Conservation (phyloP, 2,797 vertebrate species). For the Tiaroga cobitis region DNA sequence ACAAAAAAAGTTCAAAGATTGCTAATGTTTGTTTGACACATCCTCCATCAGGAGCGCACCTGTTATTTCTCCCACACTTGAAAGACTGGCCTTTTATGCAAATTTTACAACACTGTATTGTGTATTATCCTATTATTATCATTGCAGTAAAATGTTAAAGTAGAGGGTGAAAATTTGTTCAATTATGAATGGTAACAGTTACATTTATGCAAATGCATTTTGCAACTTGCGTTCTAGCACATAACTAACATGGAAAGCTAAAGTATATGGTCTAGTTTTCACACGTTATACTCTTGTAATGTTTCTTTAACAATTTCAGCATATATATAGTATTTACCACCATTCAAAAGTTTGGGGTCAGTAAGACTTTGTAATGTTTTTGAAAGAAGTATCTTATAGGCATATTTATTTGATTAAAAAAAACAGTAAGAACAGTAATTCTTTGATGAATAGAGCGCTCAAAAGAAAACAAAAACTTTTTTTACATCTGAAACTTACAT, state of each 20-base stretch:
- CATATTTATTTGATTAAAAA: background rate
- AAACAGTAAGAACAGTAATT: background rate
- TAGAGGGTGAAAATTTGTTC: no score
- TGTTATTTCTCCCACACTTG: conserved; percentile 37
- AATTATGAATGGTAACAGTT: background rate
- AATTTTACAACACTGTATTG: background rate
- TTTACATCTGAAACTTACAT: background rate
- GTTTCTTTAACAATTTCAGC: background rate
- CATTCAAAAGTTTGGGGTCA: background rate
- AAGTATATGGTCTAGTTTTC: background rate
- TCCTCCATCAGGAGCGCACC: background rate
- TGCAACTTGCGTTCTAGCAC: background rate
- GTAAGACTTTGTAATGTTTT: background rate
- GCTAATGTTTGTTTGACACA: background rate
- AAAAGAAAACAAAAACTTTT: background rate
- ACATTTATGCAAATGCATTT: background rate
- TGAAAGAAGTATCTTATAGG: background rate
- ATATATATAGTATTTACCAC: background rate
- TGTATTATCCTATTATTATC: background rate
- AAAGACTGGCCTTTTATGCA: background rate
- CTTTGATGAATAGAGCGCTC: background rate
- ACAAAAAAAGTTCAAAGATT: conserved; percentile 2
- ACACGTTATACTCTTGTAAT: background rate
- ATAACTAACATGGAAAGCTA: background rate
- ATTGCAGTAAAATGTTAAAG: background rate